Evolutionary conservation across 2,113 vertebrate species (phyloP).

Genomic region (Redunca redunca): DNA sequence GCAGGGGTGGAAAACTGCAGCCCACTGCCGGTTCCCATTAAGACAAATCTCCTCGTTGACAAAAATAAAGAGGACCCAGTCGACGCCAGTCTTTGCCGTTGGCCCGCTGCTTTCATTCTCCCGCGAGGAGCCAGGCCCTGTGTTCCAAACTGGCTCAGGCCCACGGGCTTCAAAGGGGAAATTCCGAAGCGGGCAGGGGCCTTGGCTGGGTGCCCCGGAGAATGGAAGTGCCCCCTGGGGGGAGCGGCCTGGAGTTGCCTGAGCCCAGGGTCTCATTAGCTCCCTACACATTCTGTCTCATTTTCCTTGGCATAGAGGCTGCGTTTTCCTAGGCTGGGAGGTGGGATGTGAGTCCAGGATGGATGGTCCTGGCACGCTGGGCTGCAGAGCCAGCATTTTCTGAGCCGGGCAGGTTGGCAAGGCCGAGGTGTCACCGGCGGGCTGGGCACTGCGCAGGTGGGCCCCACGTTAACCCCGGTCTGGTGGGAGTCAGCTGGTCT

Average conservation of each 20-base stretch:
- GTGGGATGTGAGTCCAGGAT: neutral
- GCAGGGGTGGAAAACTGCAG: slow-evolving; percentile 68
- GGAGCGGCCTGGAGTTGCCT: neutral
- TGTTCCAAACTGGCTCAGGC: slow-evolving; percentile 55
- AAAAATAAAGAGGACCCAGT: neutral
- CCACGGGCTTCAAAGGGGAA: neutral
- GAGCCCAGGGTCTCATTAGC: neutral
- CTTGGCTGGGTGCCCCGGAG: neutral
- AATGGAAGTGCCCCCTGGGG: neutral
- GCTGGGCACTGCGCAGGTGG: accelerated
- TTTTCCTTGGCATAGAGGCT: neutral
- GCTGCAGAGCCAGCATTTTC: neutral
- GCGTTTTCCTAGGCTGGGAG: neutral
- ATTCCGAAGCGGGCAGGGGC: neutral
- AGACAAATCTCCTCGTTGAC: slow-evolving; percentile 57
- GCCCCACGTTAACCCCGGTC: accelerated
- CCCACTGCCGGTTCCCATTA: slow-evolving; percentile 66
- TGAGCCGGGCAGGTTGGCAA: neutral
- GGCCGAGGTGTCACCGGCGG: accelerated
- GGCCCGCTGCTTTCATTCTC: neutral
- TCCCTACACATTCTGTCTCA: neutral
- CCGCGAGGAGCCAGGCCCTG: neutral
- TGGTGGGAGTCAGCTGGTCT: neutral
- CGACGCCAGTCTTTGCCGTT: slow-evolving; percentile 5
- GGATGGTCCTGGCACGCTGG: accelerated